Conservation (phyloP, 2,113 vertebrate genomes). For the Argyrosomus japonicus region DNA sequence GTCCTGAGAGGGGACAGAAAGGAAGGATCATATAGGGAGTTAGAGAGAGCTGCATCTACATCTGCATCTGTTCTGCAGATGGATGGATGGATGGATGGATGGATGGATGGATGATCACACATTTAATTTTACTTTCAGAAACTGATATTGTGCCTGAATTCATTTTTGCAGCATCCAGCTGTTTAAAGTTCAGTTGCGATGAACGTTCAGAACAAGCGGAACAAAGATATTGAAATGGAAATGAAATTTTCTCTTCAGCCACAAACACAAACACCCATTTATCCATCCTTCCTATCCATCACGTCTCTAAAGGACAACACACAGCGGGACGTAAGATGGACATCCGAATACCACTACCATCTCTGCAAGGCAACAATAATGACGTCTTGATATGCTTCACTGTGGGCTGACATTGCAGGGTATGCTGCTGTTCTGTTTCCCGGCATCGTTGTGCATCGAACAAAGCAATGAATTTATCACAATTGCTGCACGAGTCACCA, state of each 20-base stretch:
- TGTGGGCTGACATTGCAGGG: too few relatives aligned
- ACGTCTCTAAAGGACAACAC: neutral
- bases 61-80: neutral
- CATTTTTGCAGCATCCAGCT: neutral
- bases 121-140: neutral
- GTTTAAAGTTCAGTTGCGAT: too few relatives aligned
- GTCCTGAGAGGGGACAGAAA: conserved; percentile 84
- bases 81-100: neutral
- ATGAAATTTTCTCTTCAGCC: too few relatives aligned
- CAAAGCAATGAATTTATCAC: too few relatives aligned
- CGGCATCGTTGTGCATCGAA: too few relatives aligned
- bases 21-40: neutral
- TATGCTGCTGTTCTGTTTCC: too few relatives aligned
- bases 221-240: too few relatives aligned
- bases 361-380: neutral
- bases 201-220: too few relatives aligned
- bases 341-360: neutral
- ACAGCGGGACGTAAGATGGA: neutral
- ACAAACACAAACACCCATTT: neutral
- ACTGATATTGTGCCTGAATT: neutral
- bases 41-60: neutral
- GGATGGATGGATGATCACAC: neutral
- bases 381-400: neutral
- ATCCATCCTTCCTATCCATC: too few relatives aligned
- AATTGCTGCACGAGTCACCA: too few relatives aligned